Evolutionary conservation across 64 coral and sea anemone species (phyloP), one percentile per base, ranked within the genome.

Genomic region (Catalaphyllia jardinei): DNA sequence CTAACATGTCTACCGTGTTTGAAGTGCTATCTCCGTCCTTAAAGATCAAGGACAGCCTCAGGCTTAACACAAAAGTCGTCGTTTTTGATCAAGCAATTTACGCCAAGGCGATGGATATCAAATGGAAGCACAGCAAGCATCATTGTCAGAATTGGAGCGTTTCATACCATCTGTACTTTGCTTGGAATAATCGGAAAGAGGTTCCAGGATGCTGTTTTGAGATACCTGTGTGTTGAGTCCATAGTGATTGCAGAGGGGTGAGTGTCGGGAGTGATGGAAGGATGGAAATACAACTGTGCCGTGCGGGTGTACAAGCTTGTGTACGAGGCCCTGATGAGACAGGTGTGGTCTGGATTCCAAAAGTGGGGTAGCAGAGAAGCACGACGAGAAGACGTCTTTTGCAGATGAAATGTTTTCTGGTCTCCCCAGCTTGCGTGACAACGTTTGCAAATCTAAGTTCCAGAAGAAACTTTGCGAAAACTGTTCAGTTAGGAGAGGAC

Each of bases 251-350:
- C 79, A 25, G 39, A 91, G 74, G 72, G 73, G 16, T 85, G 10
- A 20, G 80, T 84, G 49, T 71, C 89, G 86, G 91, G 39, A 12
- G 84, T 94, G 20, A 46, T 94, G 30, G 73, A 74, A 27, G 92
- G 92, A 57, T 28, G 60, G 31, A 64, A 71, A 33, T 94, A 94
- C 77, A 94, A 94, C 73, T 78, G 87, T 2, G 79, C 62, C 3
- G 67, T 94, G 10, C 51, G 77, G 62, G 15, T 52, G 13, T 72
- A 89, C 49, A 94, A 94, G 64, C 87, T 88, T 75, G 15, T 13
- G 59, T 94, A 94, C 54, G 87, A 94, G 42, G 86, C 92, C 22
- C 62, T 94, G 20, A 82, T 89, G 87, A 88, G 92, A 77, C 69
- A 79, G 79, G 79, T 49, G 24, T 83, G 89, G 89, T 60, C 52